phyloP scores from a whole-genome alignment of 1,140 invertebrate genomes.

The Drosophila miranda region DNA sequence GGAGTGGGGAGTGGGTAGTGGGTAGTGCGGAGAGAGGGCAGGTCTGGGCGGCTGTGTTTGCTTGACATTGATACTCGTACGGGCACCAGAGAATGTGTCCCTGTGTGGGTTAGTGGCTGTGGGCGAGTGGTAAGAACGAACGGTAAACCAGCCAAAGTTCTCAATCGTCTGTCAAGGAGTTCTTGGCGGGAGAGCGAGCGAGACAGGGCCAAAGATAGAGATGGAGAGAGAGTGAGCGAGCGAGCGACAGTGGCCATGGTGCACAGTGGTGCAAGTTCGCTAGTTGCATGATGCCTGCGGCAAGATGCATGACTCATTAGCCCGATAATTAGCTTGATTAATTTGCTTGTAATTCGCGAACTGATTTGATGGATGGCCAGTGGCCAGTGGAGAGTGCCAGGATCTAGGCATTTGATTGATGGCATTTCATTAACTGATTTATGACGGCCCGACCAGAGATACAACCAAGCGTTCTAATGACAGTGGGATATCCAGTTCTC shows the following conservation, averaged over 20 bases:
- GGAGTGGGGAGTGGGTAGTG: too few species aligned
- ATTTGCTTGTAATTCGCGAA: slow-evolving; percentile 13
- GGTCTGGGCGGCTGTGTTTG: neutral
- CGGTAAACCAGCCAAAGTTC: slow-evolving; percentile 2
- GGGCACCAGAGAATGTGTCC: too few species aligned
- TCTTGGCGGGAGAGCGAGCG: slow-evolving; percentile 1
- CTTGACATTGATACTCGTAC: slow-evolving; percentile 15
- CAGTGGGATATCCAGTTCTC: too few species aligned
- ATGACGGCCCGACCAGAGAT: neutral
- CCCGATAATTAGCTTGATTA: slow-evolving; percentile 13
- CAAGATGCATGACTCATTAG: too few species aligned
- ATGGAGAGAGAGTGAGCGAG: neutral
- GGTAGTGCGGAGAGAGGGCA: too few species aligned
- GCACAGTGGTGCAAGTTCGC: slow-evolving; percentile 24
- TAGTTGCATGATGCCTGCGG: neutral
- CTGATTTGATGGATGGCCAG: slow-evolving; percentile 32
- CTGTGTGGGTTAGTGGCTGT: neutral
- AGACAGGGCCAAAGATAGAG: neutral
- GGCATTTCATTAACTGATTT: slow-evolving; percentile 16
- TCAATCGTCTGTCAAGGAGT: slow-evolving; percentile 18
- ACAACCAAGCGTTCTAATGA: too few species aligned
- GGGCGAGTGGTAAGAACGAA: slow-evolving; percentile 7
- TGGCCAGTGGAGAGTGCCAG: neutral
- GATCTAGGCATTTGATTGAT: slow-evolving; percentile 25
- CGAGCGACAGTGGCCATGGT: neutral